A percentile compares a stretch with the other conserved stretches of the same genome.
Evolutionary conservation across 1,140 invertebrate genomes (phyloP).

Genomic region (Macrotrachela quadricornifera): DNA sequence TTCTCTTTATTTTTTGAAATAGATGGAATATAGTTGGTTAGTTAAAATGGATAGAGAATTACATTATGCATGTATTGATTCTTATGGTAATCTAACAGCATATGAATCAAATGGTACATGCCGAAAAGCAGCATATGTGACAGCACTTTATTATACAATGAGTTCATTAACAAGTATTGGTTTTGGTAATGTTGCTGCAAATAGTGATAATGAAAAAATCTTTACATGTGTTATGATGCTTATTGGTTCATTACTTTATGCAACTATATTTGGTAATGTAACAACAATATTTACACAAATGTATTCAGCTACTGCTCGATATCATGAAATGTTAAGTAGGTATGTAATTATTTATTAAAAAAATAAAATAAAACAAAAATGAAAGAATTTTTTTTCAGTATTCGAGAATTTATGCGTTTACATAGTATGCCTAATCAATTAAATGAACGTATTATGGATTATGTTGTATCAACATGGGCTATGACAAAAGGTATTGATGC

Average conservation of each 20-base stretch:
- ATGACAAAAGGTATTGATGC: constrained; percentile 98
- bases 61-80: too few relatives aligned
- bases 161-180: constrained; percentile 95
- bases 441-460: constrained; percentile 96
- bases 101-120: too few relatives aligned
- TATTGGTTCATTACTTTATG: constrained; percentile 77
- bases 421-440: constrained; percentile 96
- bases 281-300: constrained; percentile 99
- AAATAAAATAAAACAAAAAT: too few relatives aligned
- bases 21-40: too few relatives aligned
- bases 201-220: constrained; percentile 40
- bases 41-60: too few relatives aligned
- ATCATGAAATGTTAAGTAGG: constrained; percentile 90
- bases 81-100: too few relatives aligned
- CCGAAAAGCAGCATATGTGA: constrained; percentile 52
- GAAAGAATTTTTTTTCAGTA: constrained; percentile 38
- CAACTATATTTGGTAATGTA: constrained; percentile 95
- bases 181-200: constrained; percentile 89
- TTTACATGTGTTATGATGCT: constrained; percentile 82
- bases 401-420: constrained; percentile 97
- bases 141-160: constrained; percentile 90
- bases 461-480: constrained; percentile 97
- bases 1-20: too few relatives aligned
- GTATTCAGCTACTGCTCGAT: constrained; percentile 94
- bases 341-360: too few relatives aligned